A percentile compares a stretch with the other conserved stretches of the same genome.
Evolutionary conservation across 2,888 invertebrate species (phyloP).

Genomic region (Nomada lathburiana): DNA sequence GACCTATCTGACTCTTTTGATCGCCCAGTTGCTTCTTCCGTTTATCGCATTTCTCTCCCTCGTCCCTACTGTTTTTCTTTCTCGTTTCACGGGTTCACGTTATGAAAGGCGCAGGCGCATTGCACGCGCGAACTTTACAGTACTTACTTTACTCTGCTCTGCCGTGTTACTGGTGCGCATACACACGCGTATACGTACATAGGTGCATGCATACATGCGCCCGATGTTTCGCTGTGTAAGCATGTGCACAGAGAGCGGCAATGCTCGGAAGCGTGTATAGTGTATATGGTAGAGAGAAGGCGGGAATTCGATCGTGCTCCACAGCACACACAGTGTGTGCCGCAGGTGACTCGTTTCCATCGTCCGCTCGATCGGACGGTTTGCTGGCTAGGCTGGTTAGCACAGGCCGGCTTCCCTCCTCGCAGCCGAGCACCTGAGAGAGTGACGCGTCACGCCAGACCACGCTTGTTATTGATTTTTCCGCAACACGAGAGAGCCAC

Average conservation of each 20-base stretch:
- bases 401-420: slow-evolving; percentile 70
- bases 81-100: slow-evolving; percentile 48
- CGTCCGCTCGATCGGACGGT: slow-evolving; percentile 75
- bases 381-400: slow-evolving; percentile 62
- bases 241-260: slow-evolving; percentile 58
- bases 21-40: slow-evolving; percentile 18
- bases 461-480: slow-evolving; percentile 84
- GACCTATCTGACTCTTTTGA: slow-evolving; percentile 13
- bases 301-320: slow-evolving; percentile 73
- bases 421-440: slow-evolving; percentile 76
- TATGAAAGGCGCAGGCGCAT: slow-evolving; percentile 63
- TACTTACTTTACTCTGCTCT: neutral
- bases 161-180: slow-evolving; percentile 30
- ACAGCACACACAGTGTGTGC: slow-evolving; percentile 59
- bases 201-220: slow-evolving; percentile 34
- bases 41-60: slow-evolving; percentile 3
- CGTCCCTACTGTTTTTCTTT: slow-evolving; percentile 4
- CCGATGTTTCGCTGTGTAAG: slow-evolving; percentile 8
- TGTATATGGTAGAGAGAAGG: slow-evolving; percentile 58
- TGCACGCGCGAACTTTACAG: slow-evolving; percentile 49
- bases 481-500: slow-evolving; percentile 78
- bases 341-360: slow-evolving; percentile 78
- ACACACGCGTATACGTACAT: slow-evolving; percentile 4
- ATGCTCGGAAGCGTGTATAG: slow-evolving; percentile 8
- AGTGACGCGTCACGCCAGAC: slow-evolving; percentile 78